Base-by-base conservation (phyloP, 1,140 invertebrate genomes). In the Ericerus pela region DNA sequence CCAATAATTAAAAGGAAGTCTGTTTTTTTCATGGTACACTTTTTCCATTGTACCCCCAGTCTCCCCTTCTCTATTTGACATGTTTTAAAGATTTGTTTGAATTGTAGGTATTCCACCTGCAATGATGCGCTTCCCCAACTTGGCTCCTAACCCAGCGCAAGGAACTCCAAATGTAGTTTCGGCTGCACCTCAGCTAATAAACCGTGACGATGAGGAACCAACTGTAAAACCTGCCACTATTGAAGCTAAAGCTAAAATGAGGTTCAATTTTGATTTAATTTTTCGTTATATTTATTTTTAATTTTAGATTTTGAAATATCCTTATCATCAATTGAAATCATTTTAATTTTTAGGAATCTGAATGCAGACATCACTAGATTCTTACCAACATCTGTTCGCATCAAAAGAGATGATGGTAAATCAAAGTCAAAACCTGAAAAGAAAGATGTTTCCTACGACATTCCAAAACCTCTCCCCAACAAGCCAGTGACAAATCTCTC, bases 361-460 rank as follows among this genome's bases (percentile, higher is more conserved):
- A 90, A 87, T 58, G 91, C 90, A 0, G 94, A 97, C 71, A 86
- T 96, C 0, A 97, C 93, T 0, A 73, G 91, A 61, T 97, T 98
- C 70, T 83, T 94, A 31, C 94, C 94, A 2, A 92, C 88, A 0
- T 83, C 91, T 2, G 73, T 97, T 12, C 77, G 92, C 58, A 82
- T 94, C 0, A 96, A 94, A 67, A 74, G 90, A 56, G 85, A 88
- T 57, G 86, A 87, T 62, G 81, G 76, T 37, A 58, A 59, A 57
- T 14, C 57, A 36, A 56, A 51, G 47, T 27, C 53, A 30, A 12
- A 61, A 60, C 28, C 58, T 55, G 16, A 68, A 55, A 59, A 65
- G 14, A 36, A 58, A 10, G 73, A 76, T 30, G 61, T 63, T 38
- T 63, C 63, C 10, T 63, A 65, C 31, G 29, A 47, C 22, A 31